A percentile compares a stretch with the other conserved stretches of the same genome.
phyloP scores from a whole-genome alignment of 23 tunicate genomes.

The Phallusia fumigata region DNA sequence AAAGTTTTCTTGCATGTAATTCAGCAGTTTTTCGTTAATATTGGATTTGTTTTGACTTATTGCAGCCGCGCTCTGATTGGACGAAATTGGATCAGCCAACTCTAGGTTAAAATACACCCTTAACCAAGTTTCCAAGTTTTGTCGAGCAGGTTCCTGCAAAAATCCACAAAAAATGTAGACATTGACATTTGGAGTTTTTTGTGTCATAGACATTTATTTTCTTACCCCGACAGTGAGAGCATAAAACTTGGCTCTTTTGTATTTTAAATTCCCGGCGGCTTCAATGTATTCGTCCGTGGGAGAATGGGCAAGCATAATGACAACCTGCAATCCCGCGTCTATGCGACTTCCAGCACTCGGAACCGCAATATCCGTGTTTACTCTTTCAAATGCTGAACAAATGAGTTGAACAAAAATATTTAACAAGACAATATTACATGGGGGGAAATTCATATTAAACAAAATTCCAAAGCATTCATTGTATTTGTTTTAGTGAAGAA shows the following conservation, averaged over 20 bases:
- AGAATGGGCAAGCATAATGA: conserved; percentile 24
- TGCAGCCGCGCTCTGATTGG: neutral
- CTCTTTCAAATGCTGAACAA: neutral
- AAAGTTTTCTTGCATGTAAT: neutral
- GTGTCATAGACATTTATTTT: too few species aligned
- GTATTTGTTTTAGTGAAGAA: too few species aligned
- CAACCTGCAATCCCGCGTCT: conserved; percentile 52
- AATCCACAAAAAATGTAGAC: neutral
- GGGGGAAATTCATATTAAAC: too few species aligned
- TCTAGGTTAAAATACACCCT: neutral
- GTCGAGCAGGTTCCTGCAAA: neutral
- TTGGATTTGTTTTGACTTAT: neutral
- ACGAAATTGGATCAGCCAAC: neutral
- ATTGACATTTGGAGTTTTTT: neutral
- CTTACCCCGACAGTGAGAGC: conserved; percentile 40
- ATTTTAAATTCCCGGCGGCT: conserved; percentile 5
- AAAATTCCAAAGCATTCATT: neutral
- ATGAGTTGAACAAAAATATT: neutral
- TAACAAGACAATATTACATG: too few species aligned
- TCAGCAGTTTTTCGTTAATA: neutral
- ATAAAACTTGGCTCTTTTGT: conserved; percentile 22
- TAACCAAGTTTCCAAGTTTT: neutral
- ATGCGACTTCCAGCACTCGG: conserved; percentile 24
- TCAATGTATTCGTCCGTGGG: conserved; percentile 3
- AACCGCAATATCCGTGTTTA: conserved; percentile 4